phyloP scores from a whole-genome alignment of 2,797 vertebrate species.

The Cephalopachus bancanus region DNA sequence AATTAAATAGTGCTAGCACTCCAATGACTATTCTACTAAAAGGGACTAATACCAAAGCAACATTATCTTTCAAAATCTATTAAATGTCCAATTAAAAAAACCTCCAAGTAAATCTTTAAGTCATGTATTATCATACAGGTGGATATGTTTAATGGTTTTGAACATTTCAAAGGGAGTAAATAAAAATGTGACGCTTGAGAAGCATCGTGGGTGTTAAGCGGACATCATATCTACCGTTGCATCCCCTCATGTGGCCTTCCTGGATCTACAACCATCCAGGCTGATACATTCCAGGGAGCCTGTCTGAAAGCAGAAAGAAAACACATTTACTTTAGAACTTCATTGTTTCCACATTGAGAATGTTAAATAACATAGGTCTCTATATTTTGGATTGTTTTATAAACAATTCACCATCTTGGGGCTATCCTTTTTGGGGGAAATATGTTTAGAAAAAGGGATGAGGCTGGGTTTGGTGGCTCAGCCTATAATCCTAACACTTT shows the following conservation, averaged over 20 bases:
- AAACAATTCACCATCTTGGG: background rate
- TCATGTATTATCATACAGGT: background rate
- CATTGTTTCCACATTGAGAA: background rate
- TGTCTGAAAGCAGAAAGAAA: conserved; percentile 79
- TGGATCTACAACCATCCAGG: background rate
- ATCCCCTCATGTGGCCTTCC: background rate
- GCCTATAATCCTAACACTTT: no score
- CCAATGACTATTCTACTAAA: background rate
- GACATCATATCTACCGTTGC: background rate
- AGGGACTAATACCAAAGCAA: conserved; percentile 13
- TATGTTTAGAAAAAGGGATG: background rate
- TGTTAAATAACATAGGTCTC: background rate
- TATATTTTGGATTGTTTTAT: background rate
- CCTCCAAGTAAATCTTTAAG: conserved; percentile 27
- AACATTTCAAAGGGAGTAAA: background rate
- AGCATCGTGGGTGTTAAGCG: background rate
- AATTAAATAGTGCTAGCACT: background rate
- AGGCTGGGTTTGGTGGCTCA: background rate
- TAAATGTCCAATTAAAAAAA: background rate
- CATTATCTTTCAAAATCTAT: conserved; percentile 34
- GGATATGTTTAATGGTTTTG: conserved; percentile 52
- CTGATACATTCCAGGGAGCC: background rate
- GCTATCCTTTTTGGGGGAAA: background rate
- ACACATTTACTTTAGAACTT: background rate
- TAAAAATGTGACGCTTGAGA: conserved; percentile 13